Evolutionary conservation across 2,888 invertebrate species (phyloP).

Genomic region (Pogonocherus hispidulus): DNA sequence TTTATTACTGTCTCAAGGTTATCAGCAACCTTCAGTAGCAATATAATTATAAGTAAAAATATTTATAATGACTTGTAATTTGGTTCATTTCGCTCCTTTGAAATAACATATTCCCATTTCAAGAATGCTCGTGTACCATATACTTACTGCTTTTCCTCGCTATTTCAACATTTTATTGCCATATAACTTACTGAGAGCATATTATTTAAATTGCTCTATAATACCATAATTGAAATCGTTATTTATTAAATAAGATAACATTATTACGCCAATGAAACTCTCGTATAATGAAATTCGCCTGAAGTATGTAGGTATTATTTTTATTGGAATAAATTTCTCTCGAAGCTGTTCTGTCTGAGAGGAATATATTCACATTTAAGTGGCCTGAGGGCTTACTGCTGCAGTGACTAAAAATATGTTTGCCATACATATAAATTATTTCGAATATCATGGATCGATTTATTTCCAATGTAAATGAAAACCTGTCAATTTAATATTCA

Average conservation of each 20-base stretch:
- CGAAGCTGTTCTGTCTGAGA: slow-evolving; percentile 11
- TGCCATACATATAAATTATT: neutral
- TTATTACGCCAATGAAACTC: slow-evolving; percentile 32
- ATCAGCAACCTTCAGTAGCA: neutral
- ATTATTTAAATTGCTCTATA: slow-evolving; percentile 15
- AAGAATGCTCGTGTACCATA: neutral
- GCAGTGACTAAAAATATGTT: neutral
- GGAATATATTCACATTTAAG: slow-evolving; percentile 11
- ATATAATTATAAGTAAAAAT: neutral
- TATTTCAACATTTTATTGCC: neutral
- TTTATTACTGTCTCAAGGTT: neutral
- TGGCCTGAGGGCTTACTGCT: neutral
- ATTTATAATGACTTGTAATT: neutral
- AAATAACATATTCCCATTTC: neutral
- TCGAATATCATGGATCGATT: too few species aligned
- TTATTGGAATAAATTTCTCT: slow-evolving; percentile 39
- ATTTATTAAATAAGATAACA: slow-evolving; percentile 30
- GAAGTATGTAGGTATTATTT: slow-evolving; percentile 19
- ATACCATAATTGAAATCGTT: slow-evolving; percentile 22
- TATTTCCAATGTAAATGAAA: too few species aligned
- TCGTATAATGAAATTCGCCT: slow-evolving; percentile 36
- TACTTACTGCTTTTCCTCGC: neutral
- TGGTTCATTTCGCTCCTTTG: neutral
- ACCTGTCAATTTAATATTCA: too few species aligned
- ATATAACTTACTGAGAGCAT: neutral